These are phyloP conservation scores for Catharus minimus DNA, from an alignment of 2,113 vertebrate species.

Conservation along the genomic window DNA sequence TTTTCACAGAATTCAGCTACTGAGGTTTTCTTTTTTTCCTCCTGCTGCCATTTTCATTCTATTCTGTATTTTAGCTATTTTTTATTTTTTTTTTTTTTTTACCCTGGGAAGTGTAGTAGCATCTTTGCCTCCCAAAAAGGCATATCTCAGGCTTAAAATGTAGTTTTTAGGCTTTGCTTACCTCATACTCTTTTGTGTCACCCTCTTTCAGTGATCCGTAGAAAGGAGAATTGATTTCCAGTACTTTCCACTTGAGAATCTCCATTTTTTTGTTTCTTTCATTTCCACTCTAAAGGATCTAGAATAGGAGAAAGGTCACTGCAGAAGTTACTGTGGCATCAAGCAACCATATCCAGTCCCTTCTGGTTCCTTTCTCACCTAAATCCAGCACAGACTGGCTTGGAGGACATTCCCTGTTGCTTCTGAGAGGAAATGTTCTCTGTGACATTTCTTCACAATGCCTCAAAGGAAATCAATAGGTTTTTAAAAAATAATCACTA, in stretches of 20 bases:
- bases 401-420: background rate
- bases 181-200: background rate
- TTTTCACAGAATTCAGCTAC: background rate
- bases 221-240: background rate
- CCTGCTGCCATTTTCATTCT: background rate
- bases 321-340: background rate
- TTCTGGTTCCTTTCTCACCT: background rate
- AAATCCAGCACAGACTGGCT: rapidly evolving
- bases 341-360: background rate
- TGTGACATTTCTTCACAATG: background rate
- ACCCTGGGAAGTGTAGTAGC: background rate
- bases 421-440: background rate
- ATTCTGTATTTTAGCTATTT: background rate
- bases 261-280: background rate
- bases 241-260: background rate
- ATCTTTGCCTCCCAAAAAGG: background rate
- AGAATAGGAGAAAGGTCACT: background rate
- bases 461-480: background rate
- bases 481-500: background rate
- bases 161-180: background rate
- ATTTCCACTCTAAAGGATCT: background rate
- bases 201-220: background rate
- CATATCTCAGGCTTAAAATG: background rate
- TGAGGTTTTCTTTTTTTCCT: background rate
- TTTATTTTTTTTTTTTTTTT: no score